Percentiles rank a stretch among this genome's conserved stretches.
Evolutionary conservation across 2,888 invertebrate species (phyloP).

Genomic region (Vannuccia rotundouncinata): DNA sequence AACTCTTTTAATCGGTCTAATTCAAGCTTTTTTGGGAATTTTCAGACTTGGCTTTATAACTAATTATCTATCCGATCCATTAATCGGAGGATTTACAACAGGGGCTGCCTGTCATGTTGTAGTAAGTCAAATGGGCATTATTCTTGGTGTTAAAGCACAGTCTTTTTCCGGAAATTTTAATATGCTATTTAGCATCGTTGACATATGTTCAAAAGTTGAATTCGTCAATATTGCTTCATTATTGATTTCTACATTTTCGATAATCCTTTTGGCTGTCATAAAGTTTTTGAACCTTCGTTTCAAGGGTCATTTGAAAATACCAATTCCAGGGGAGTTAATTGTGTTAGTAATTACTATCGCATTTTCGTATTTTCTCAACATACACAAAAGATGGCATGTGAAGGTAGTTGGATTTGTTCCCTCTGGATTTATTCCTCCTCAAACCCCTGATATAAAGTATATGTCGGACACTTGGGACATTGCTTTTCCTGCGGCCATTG

Average conservation of each 20-base stretch:
- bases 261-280: slow-evolving; percentile 47
- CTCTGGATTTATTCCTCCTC: slow-evolving; percentile 35
- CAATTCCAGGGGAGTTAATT: slow-evolving; percentile 52
- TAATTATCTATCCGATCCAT: slow-evolving; percentile 52
- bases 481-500: slow-evolving; percentile 44
- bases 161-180: slow-evolving; percentile 34
- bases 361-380: slow-evolving; percentile 38
- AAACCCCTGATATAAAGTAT: slow-evolving; percentile 15
- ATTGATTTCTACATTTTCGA: slow-evolving; percentile 45
- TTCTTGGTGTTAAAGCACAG: slow-evolving; percentile 45
- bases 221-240: slow-evolving; percentile 46
- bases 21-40: slow-evolving; percentile 45
- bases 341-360: slow-evolving; percentile 41
- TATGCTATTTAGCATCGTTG: slow-evolving; percentile 44
- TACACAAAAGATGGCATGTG: slow-evolving; percentile 37
- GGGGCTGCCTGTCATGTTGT: slow-evolving; percentile 52
- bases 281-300: slow-evolving; percentile 48
- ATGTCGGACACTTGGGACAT: slow-evolving; percentile 30
- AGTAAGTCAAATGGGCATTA: slow-evolving; percentile 49
- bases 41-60: slow-evolving; percentile 52
- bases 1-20: slow-evolving; percentile 34
- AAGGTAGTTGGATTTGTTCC: slow-evolving; percentile 38
- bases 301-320: slow-evolving; percentile 49
- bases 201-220: slow-evolving; percentile 45
- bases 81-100: slow-evolving; percentile 52